Percentiles rank a stretch among this genome's conserved stretches.
These are phyloP conservation scores for Drosophila albomicans DNA, from an alignment of 1,140 invertebrate genomes.

Conservation along the genomic window DNA sequence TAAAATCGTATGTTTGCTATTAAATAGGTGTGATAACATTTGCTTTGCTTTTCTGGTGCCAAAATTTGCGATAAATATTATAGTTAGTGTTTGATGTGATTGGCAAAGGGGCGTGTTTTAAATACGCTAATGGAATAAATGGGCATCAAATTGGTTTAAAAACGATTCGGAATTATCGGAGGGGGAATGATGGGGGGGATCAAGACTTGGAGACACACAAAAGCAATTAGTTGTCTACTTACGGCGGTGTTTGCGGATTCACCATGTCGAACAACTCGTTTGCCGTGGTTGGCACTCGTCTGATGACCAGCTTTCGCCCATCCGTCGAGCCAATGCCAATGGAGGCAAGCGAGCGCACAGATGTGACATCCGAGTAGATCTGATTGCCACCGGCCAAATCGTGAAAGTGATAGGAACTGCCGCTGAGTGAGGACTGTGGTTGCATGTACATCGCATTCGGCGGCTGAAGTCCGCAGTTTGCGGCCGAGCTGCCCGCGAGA, in stretches of 20 bases:
- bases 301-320: slow-evolving; percentile 92
- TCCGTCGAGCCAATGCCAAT: slow-evolving; percentile 94
- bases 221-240: slow-evolving; percentile 85
- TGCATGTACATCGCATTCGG: slow-evolving; percentile 75
- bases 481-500: slow-evolving; percentile 53
- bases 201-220: too few species aligned
- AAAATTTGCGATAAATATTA: slow-evolving; percentile 68
- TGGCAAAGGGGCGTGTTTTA: slow-evolving; percentile 30
- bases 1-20: slow-evolving; percentile 62
- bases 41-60: slow-evolving; percentile 63
- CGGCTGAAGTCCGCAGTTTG: slow-evolving; percentile 53
- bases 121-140: slow-evolving; percentile 55
- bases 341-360: slow-evolving; percentile 91
- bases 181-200: too few species aligned
- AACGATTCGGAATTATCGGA: too few species aligned
- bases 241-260: slow-evolving; percentile 92
- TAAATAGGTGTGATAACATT: slow-evolving; percentile 46
- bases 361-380: slow-evolving; percentile 87
- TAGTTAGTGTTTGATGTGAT: slow-evolving; percentile 50
- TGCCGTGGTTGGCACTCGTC: slow-evolving; percentile 92
- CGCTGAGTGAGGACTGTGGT: slow-evolving; percentile 72
- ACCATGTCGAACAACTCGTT: slow-evolving; percentile 93
- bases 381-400: slow-evolving; percentile 80
- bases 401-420: slow-evolving; percentile 85
- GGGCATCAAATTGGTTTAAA: background rate